A percentile compares a stretch with the other conserved stretches of the same genome.
Evolutionary conservation across 2,888 invertebrate genomes (phyloP).

Genomic region (Argynnis bischoffii): DNA sequence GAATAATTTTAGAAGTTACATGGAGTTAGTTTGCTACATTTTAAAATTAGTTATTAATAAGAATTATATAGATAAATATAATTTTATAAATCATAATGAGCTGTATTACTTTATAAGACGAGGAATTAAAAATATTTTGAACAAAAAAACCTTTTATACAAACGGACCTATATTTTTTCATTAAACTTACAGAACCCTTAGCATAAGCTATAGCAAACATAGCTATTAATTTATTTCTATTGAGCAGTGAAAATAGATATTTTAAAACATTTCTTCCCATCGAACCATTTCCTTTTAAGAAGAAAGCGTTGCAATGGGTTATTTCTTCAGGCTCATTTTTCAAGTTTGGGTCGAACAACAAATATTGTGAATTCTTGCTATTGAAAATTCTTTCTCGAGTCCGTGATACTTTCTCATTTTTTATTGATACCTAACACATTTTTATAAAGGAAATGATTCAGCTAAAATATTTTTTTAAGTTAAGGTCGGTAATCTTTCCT

Average conservation of each 20-base stretch:
- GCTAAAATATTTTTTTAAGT: slow-evolving; percentile 1
- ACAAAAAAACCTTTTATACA: no score
- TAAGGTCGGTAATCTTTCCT: neutral
- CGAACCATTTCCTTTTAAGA: slow-evolving; percentile 36
- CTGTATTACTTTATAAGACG: no score
- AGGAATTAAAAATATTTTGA: no score
- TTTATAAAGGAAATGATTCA: neutral
- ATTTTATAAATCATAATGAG: no score
- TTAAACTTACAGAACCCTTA: no score
- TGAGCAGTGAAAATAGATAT: slow-evolving; percentile 26
- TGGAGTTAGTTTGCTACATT: no score
- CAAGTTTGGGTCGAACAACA: slow-evolving; percentile 60
- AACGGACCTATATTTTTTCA: no score
- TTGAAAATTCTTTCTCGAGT: slow-evolving; percentile 54
- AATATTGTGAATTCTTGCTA: slow-evolving; percentile 59
- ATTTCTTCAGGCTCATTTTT: slow-evolving; percentile 62
- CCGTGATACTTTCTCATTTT: slow-evolving; percentile 25
- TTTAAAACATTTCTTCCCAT: slow-evolving; percentile 27
- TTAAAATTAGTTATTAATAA: no score
- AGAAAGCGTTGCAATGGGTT: slow-evolving; percentile 55
- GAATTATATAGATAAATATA: no score
- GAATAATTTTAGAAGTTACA: no score
- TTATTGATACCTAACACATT: slow-evolving; percentile 17
- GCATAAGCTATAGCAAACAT: no score
- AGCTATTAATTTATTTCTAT: no score